phyloP scores from a whole-genome alignment of 2,888 invertebrate species.

The Caenorhabditis becei region DNA sequence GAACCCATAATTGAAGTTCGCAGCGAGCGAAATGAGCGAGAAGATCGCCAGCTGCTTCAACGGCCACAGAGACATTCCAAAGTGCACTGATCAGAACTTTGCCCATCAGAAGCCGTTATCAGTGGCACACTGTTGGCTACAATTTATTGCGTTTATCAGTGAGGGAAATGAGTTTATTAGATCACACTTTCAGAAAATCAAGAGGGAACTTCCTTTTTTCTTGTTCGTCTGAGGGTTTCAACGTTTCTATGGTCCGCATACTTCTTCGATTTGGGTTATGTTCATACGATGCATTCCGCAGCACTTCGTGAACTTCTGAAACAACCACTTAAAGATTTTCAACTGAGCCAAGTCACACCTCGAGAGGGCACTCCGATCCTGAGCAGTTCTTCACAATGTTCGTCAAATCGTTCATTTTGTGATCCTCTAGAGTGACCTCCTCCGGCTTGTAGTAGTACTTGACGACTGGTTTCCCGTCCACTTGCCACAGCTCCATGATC shows the following conservation, averaged over 20 bases:
- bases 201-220: too few relatives aligned
- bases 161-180: not conserved
- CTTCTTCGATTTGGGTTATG: too few relatives aligned
- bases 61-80: slow-evolving; percentile 17
- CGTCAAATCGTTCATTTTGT: slow-evolving; percentile 30
- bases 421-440: slow-evolving; percentile 19
- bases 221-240: too few relatives aligned
- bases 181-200: not conserved
- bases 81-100: slow-evolving; percentile 31
- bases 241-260: too few relatives aligned
- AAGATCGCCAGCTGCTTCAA: slow-evolving; percentile 59
- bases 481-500: slow-evolving; percentile 27
- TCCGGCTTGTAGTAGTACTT: slow-evolving; percentile 36
- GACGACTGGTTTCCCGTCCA: slow-evolving; percentile 10
- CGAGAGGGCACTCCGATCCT: not conserved
- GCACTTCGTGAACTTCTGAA: slow-evolving; percentile 22
- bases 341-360: slow-evolving; percentile 2
- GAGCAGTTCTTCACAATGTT: slow-evolving; percentile 1
- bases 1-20: slow-evolving; percentile 77
- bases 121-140: slow-evolving; percentile 18
- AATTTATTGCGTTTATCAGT: slow-evolving; percentile 9
- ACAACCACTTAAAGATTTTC: not conserved
- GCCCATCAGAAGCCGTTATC: slow-evolving; percentile 21
- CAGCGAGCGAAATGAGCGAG: slow-evolving; percentile 63
- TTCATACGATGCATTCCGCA: not conserved